Percentiles rank a stretch among this genome's conserved stretches.
phyloP scores from a whole-genome alignment of 2,113 vertebrate species.

The Crotalus viridis region DNA sequence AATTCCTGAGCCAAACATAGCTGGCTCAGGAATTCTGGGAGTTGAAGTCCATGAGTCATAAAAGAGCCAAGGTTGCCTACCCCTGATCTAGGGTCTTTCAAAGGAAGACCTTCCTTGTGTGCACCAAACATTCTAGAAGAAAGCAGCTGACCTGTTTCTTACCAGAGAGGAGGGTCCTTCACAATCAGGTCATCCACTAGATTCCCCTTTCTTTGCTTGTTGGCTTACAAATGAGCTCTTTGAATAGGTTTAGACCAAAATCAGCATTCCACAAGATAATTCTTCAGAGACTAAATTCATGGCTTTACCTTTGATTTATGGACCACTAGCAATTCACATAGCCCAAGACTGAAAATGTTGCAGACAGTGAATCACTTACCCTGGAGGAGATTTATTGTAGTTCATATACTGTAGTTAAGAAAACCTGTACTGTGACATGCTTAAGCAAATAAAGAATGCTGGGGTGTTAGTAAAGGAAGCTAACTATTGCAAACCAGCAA shows the following conservation, averaged over 20 bases:
- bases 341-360: slow-evolving; percentile 41
- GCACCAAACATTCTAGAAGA: neutral
- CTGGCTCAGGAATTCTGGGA: too few species aligned
- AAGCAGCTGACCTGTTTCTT: neutral
- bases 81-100: neutral
- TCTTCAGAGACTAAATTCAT: slow-evolving; percentile 16
- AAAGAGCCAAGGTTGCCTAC: too few species aligned
- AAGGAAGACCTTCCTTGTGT: neutral
- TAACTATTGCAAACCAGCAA: slow-evolving; percentile 35
- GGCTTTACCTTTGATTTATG: slow-evolving; percentile 53
- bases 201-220: neutral
- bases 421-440: slow-evolving; percentile 53
- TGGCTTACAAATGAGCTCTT: slow-evolving; percentile 8
- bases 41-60: too few species aligned
- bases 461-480: slow-evolving; percentile 42
- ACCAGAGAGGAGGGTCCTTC: slow-evolving; percentile 1
- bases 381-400: slow-evolving; percentile 46
- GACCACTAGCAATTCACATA: neutral
- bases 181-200: neutral
- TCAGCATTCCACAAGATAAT: neutral
- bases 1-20: too few species aligned
- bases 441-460: slow-evolving; percentile 54
- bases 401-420: slow-evolving; percentile 55
- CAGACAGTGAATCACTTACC: slow-evolving; percentile 47
- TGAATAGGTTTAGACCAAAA: neutral